phyloP scores from a whole-genome alignment of 2,888 invertebrate genomes.

The Drosophila paracracens region DNA sequence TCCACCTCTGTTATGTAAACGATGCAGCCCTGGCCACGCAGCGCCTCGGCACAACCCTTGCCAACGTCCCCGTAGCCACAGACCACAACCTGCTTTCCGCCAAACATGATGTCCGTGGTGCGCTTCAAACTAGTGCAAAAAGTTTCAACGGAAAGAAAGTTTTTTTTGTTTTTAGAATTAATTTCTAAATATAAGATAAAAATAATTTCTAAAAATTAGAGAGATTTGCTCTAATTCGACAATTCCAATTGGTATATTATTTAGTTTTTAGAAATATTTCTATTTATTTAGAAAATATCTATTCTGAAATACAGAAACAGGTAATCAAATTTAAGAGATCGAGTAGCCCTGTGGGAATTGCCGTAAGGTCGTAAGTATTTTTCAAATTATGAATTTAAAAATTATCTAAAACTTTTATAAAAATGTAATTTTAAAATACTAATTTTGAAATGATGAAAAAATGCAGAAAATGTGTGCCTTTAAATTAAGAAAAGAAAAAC shows the following conservation, averaged over 20 bases:
- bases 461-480: background rate
- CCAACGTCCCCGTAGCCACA: slow-evolving; percentile 99
- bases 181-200: background rate
- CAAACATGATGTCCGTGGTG: slow-evolving; percentile 94
- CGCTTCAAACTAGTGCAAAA: slow-evolving; percentile 83
- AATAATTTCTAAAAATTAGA: background rate
- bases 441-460: background rate
- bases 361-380: background rate
- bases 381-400: background rate
- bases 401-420: background rate
- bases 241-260: background rate
- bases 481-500: background rate
- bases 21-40: slow-evolving; percentile 96
- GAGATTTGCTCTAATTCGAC: background rate
- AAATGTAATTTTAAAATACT: background rate
- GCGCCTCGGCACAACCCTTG: slow-evolving; percentile 96
- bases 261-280: background rate
- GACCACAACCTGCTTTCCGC: slow-evolving; percentile 96
- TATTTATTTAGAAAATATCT: background rate
- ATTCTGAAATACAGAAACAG: background rate
- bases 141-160: background rate
- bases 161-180: background rate
- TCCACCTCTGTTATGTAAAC: slow-evolving; percentile 95
- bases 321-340: accelerated
- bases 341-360: background rate